Base-by-base conservation (phyloP, 2,797 vertebrate genomes). In the Tiaroga cobitis region DNA sequence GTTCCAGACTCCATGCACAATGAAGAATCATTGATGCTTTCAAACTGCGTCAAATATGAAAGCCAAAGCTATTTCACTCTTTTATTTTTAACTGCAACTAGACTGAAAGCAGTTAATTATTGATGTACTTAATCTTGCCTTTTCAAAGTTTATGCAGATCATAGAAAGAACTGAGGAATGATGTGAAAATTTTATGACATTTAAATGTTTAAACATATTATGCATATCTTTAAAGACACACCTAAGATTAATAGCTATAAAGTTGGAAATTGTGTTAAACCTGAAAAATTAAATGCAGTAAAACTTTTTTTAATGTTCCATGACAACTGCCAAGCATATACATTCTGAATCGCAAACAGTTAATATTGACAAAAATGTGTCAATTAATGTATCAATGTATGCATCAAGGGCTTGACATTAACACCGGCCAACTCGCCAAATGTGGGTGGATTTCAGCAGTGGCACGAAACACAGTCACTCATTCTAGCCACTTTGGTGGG, bases 181-280 rank as follows among this genome's bases (percentile, higher is more conserved):
- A 32, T 9, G 26, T 80, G 9, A 88, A 85, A 54, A 67, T 79
- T 54, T 15, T 16, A 88, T 80, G 75, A 85, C 49, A 65, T 82
- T 75, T 82, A 83, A 88, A 85, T 69, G 82, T 88, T 85, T 88
- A 70, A 83, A 76, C 61, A 69, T 78, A 87, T 85, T 76, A 85
- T 75, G 63, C 51, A 77, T 65, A 82, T 46, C 37, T 43, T 82
- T 13, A 61, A 73, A 82, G 81, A 73, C 54, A 43, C 68, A 82
- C 54, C 81, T 73, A 73, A 72, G 37, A 82, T 21, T 72, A 41
- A 59, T 26, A 32, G 19, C 7, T 24, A n/a, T 63, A 69, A 32
- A 41, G 19, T 32, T 73, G n/a, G 49, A 59, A 10, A 2, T 79
- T 65, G 24, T 41, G 67, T 72, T 82, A 19, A 56, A 82, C 9